Evolutionary conservation across 2,113 vertebrate species (phyloP).

Genomic region (Megaptera novaeangliae): DNA sequence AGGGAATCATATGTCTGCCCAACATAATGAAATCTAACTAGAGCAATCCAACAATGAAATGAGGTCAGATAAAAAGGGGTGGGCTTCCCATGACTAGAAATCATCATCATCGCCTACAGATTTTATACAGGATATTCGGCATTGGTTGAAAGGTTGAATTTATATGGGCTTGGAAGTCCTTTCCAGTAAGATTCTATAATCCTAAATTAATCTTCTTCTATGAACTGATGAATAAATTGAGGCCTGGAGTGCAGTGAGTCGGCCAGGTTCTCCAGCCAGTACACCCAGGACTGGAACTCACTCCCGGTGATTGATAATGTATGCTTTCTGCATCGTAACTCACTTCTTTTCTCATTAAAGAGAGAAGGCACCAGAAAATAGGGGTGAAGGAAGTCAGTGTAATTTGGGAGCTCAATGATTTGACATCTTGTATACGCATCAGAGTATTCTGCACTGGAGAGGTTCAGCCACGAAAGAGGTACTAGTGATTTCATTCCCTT

Average conservation of each 20-base stretch:
- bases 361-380: not conserved
- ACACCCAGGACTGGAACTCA: not conserved
- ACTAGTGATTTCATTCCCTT: not conserved
- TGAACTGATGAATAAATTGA: not conserved
- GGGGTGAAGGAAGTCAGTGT: not conserved
- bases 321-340: not conserved
- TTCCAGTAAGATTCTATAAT: not conserved
- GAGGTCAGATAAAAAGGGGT: not conserved
- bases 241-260: not conserved
- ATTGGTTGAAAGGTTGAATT: not conserved
- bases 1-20: not conserved
- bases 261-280: not conserved
- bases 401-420: not conserved
- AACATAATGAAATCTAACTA: not conserved
- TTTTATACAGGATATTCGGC: not conserved
- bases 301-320: not conserved
- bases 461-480: not conserved
- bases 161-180: not conserved
- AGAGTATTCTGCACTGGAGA: not conserved
- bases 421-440: accelerated
- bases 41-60: not conserved
- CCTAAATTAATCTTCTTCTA: not conserved
- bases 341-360: not conserved
- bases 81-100: not conserved
- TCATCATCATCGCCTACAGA: not conserved